Evolutionary conservation across 2,797 vertebrate species (phyloP), one percentile per base, ranked within the genome.

Genomic region (Macropus fuliginosus): DNA sequence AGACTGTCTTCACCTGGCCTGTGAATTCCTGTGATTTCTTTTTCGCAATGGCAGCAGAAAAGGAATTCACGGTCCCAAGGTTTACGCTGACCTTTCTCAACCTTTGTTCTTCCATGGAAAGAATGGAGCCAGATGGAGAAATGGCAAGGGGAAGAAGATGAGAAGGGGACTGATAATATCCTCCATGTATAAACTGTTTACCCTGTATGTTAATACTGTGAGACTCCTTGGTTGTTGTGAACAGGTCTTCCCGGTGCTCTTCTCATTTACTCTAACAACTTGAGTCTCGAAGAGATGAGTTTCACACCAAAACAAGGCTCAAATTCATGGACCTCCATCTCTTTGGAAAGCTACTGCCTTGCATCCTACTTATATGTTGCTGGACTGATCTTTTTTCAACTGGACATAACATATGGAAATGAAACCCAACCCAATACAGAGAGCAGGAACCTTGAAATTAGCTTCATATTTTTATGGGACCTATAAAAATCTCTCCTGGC

Each of bases 191-290:
- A 87, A 54, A 57, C 56, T 54, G 0, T 57, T 81, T 92, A 94
- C 55, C n/a, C 27, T 91, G 56, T 46, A 12, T 94, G 92, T 66
- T 96, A 94, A 94, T 62, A 94, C 29, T 40, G 54, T 94, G 6
- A 46, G 90, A 27, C 95, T 62, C 13, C 57, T 46, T 87, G 94
- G 92, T 94, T 81, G 91, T 31, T 92, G 74, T 92, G 92, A 94
- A 95, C 96, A 96, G 91, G 27, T 90, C 92, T 93, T 92, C 55
- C 94, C 52, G 55, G 81, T 92, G 96, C 95, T 96, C 46, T 95
- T 21, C 31, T 81, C 54, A 96, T 96, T 91, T 95, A 46, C 52
- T 54, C 94, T 55, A 94, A 55, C 96, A 96, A 95, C 52, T 55
- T 96, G 46, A 18, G 91, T 93, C 74, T 94, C 81, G 91, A 95